Evolutionary conservation across 2,113 vertebrate genomes (phyloP).

Genomic region (Saimiri boliviensis): DNA sequence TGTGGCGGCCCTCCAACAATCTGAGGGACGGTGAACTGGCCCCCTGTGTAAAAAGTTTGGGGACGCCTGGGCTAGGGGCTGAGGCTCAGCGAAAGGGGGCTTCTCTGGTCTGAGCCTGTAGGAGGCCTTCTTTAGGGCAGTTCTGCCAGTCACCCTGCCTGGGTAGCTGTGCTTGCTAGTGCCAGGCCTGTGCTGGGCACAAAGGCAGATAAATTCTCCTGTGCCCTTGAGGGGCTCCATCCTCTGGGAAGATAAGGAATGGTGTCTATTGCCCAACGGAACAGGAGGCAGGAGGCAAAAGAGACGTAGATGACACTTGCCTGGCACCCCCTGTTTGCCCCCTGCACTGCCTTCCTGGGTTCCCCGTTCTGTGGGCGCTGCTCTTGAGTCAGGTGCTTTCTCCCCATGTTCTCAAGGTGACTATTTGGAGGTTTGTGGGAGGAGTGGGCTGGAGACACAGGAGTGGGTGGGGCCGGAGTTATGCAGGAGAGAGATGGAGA

Average conservation of each 20-base stretch:
- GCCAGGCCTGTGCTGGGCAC: background rate
- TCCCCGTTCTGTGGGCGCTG: background rate
- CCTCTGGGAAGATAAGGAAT: background rate
- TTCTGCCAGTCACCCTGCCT: background rate
- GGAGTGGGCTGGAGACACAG: constrained; percentile 11
- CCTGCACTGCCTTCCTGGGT: background rate
- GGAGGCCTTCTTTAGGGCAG: background rate
- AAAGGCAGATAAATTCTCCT: background rate
- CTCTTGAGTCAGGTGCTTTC: background rate
- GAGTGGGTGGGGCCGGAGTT: background rate
- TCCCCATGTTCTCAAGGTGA: background rate
- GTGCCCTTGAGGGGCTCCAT: background rate
- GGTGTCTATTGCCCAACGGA: background rate
- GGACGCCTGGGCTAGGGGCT: background rate
- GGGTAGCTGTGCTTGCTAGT: background rate
- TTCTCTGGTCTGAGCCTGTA: background rate
- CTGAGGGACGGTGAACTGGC: too few relatives aligned
- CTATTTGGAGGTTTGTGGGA: background rate
- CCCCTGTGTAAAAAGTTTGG: too few relatives aligned
- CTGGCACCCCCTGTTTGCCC: background rate
- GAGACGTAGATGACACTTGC: background rate
- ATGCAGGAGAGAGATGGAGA: background rate
- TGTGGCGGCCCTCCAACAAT: too few relatives aligned
- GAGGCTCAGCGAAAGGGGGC: background rate
- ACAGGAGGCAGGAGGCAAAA: background rate